phyloP scores from a whole-genome alignment of 2,888 invertebrate genomes.

The Acleris literana region DNA sequence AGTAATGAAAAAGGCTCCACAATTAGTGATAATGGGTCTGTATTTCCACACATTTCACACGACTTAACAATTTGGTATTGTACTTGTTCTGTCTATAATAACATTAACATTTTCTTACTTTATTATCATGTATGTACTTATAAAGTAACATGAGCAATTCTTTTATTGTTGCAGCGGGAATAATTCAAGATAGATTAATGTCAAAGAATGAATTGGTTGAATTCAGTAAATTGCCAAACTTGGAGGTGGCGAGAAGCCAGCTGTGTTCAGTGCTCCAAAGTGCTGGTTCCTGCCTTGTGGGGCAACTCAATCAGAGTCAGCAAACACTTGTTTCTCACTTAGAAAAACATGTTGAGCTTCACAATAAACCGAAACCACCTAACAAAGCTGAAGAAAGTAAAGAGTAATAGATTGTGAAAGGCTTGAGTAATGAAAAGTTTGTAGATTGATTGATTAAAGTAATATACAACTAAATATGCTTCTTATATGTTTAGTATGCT shows the following conservation, averaged over 20 bases:
- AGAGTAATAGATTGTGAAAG: conserved; percentile 33
- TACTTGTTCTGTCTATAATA: no score
- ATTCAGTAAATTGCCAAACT: conserved; percentile 86
- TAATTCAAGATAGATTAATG: conserved; percentile 87
- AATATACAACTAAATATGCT: conserved; percentile 5
- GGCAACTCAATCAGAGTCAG: conserved; percentile 87
- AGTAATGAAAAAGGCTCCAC: conserved; percentile 87
- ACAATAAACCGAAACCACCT: conserved; percentile 45
- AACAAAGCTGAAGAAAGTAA: conserved; percentile 43
- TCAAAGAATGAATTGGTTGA: conserved; percentile 87
- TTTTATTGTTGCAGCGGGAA: conserved; percentile 83
- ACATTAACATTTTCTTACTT: neutral
- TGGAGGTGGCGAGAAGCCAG: conserved; percentile 86
- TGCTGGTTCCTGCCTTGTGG: conserved; percentile 85
- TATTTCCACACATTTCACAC: conserved; percentile 34
- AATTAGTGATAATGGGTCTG: conserved; percentile 87
- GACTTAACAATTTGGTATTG: neutral
- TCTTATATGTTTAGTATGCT: no score
- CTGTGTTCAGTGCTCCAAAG: conserved; percentile 87
- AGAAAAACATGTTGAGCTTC: conserved; percentile 81
- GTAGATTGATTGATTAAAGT: conserved; percentile 27
- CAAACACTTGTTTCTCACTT: conserved; percentile 86
- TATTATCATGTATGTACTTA: neutral
- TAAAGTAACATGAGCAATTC: no score
- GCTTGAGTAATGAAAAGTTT: neutral